phyloP scores from a whole-genome alignment of 2,797 vertebrate species.

The Chaenodraco wilsoni region DNA sequence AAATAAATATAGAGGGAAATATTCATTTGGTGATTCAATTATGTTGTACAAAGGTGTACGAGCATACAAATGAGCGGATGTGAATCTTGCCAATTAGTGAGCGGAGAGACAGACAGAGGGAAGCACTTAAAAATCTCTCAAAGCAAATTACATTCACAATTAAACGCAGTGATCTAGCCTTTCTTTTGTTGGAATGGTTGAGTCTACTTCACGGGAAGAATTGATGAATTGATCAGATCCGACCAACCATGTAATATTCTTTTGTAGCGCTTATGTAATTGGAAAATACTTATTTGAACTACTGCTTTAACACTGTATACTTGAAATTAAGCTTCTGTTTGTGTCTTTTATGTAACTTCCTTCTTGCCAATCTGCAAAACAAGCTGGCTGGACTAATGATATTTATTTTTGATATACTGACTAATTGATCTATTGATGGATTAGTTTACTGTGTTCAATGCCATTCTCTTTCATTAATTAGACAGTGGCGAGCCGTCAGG shows the following conservation, averaged over 20 bases:
- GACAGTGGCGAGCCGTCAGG: too few relatives aligned
- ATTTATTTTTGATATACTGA: not conserved
- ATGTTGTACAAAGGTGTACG: slow-evolving; percentile 17
- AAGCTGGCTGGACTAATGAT: not conserved
- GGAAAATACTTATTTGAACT: not conserved
- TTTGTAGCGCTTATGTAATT: too few relatives aligned
- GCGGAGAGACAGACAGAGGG: not conserved
- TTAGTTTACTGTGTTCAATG: not conserved
- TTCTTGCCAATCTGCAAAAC: not conserved
- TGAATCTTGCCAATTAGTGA: slow-evolving; percentile 29
- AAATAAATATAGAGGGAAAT: slow-evolving; percentile 22
- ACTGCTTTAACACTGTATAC: not conserved
- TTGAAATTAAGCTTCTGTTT: not conserved
- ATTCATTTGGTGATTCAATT: slow-evolving; percentile 8
- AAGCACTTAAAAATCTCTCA: slow-evolving; percentile 17
- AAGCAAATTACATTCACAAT: slow-evolving; percentile 24
- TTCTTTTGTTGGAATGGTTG: not conserved
- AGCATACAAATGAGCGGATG: slow-evolving; percentile 13
- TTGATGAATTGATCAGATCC: not conserved
- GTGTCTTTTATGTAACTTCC: not conserved
- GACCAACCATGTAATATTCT: not conserved
- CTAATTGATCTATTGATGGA: not conserved
- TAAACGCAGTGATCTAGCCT: slow-evolving; percentile 14
- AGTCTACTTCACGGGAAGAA: not conserved
- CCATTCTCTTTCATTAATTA: too few relatives aligned